Evolutionary conservation across 1,140 invertebrate species (phyloP).

Genomic region (Ceratosolen solmsi): DNA sequence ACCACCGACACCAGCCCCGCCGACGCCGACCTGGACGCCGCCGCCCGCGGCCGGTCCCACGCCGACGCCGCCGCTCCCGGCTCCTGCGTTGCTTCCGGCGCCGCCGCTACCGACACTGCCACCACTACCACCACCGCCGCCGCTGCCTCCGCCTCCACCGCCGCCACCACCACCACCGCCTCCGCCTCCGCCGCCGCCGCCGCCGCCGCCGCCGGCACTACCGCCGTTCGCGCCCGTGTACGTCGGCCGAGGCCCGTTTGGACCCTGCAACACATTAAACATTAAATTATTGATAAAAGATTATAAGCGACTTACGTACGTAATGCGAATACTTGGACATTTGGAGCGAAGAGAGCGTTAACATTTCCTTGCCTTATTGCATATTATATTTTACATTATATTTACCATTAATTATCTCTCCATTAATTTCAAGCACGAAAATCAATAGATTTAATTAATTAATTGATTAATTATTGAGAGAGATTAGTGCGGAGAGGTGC

Average conservation of each 20-base stretch:
- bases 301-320: too few species aligned
- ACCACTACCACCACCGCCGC: slow-evolving; percentile 64
- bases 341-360: too few species aligned
- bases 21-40: slow-evolving; percentile 66
- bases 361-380: too few species aligned
- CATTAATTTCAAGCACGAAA: too few species aligned
- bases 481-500: too few species aligned
- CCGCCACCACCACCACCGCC: slow-evolving; percentile 54
- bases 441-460: too few species aligned
- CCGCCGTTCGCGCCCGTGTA: slow-evolving; percentile 71
- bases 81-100: slow-evolving; percentile 57
- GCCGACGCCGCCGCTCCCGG: slow-evolving; percentile 66
- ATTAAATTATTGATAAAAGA: not conserved
- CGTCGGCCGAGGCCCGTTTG: slow-evolving; percentile 70
- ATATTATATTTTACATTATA: too few species aligned
- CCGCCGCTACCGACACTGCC: slow-evolving; percentile 57
- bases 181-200: slow-evolving; percentile 59
- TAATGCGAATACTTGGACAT: too few species aligned
- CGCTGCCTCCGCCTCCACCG: slow-evolving; percentile 63
- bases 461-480: too few species aligned
- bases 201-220: slow-evolving; percentile 66
- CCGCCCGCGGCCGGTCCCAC: slow-evolving; percentile 67
- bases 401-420: too few species aligned
- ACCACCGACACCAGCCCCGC: slow-evolving; percentile 61
- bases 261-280: slow-evolving; percentile 62